Evolutionary conservation across 2,113 vertebrate genomes (phyloP), one percentile per base, ranked within the genome.

Genomic region (Paradisaea rubra): DNA sequence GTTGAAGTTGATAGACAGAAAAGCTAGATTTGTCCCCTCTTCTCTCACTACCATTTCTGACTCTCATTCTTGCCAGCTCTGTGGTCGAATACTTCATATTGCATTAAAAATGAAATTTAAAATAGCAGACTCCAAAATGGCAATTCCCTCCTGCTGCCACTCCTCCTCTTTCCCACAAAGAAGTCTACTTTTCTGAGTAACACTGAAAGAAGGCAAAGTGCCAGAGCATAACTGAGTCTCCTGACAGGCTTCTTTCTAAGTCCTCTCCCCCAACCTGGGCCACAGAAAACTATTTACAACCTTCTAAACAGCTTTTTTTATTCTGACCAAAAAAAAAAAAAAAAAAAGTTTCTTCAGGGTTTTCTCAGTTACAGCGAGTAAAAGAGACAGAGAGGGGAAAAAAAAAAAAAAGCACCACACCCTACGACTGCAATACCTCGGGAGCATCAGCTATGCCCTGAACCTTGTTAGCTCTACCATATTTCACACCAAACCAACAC

Each of bases 111-210:
- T 80, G 3, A 72, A 86, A 93, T 88, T 81, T 84, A 63, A 93
- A 95, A 91, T 64, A 89, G 39, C 60, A 53, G 69, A 44, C 68
- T 93, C 64, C 78, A 82, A 91, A 94, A 63, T 2, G 15, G 82
- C 42, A 91, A 52, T 77, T 90, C 60, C 73, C 60, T 86, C 79
- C 60, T 52, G 52, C 81, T 81, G 65, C 78, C 73, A 66, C 87
- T 81, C 70, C 77, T 66, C 71, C 69, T 73, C 30, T 59, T 77
- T 42, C 47, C 73, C 81, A 89, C 91, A 96, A 93, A 95, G 81
- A 95, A 81, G 81, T 52, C 54, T 88, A 77, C 85, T 96, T 94
- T 97, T 88, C 89, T 49, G 33, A 93, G 72, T 59, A 88, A 71
- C 24, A 2, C 86, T 90, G 81, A 95, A 96, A 96, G 35, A 12